Evolutionary conservation across 1,140 invertebrate species (phyloP), one percentile per base, ranked within the genome.

Genomic region (Bombyx mandarina): DNA sequence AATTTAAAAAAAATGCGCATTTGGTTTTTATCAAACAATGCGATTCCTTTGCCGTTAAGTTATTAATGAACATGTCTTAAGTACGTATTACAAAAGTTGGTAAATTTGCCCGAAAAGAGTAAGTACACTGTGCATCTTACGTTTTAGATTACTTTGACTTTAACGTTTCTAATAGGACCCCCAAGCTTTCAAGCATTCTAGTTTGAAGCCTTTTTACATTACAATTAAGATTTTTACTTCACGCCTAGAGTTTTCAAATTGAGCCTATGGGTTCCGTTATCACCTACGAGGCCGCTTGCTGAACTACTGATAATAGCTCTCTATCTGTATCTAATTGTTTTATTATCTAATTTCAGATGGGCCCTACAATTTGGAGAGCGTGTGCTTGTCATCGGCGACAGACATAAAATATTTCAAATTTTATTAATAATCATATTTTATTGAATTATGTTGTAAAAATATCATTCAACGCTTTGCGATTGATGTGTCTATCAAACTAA

Each of bases 311-410:
- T 50, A 52, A 52, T 52, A 22, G 6, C 52, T 51, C 18, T 57
- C 8, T 51, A 43, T 54, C 9, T 26, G 8, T 53, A 35, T 56
- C 8, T 5, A 18, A 18, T 18, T 7, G 5, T 52, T 58, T 46
- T 43, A 1, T 45, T 58, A 52, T 60, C 52, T 52, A 57, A 35
- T 75, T 68, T 53, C 66, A 79, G 73, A 75, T 65, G 69, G 73
- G 7, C 65, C 69, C 7, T 71, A 55, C 46, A 69, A 66, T 0
- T 61, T 67, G 8, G 73, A 77, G 44, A 61, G 60, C 7, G 64
- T 69, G n/a, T 62, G 61, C 12, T 57, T 78, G 45, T 58, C 69
- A 4, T 52, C 62, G 6, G 54, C 53, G n/a, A 70, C 69, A 1
- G 62, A 57, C 18, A 45, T 53, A 8, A 46, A 65, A 52, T 57